These are phyloP conservation scores for Orussus abietinus DNA, from an alignment of 1,140 invertebrate species.

Conservation along the genomic window DNA sequence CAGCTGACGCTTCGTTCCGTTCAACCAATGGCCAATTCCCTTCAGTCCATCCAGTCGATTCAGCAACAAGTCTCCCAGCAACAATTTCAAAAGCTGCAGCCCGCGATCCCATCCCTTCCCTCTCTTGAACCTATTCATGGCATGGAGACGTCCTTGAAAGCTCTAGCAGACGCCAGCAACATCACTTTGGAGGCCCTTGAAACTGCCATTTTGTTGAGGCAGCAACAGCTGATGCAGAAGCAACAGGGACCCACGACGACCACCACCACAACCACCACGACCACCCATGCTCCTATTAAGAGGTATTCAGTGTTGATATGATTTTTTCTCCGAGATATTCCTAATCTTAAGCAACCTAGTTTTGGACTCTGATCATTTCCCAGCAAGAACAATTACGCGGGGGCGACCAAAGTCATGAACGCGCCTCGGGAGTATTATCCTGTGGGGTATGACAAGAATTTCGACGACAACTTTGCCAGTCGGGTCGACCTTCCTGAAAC, in stretches of 20 bases:
- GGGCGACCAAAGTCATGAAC: constrained; percentile 76
- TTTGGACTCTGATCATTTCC: constrained; percentile 6
- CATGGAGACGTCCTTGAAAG: constrained; percentile 54
- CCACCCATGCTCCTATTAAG: constrained; percentile 31
- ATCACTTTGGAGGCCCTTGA: constrained; percentile 70
- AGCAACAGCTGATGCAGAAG: constrained; percentile 64
- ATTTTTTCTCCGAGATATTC: not conserved
- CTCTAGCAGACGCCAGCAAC: constrained; percentile 64
- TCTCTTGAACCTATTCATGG: constrained; percentile 46
- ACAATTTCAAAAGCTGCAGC: constrained; percentile 27
- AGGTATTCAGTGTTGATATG: constrained; percentile 22
- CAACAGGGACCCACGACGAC: constrained; percentile 51
- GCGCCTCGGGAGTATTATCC: constrained; percentile 84
- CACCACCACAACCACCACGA: constrained; percentile 47
- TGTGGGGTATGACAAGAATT: constrained; percentile 80
- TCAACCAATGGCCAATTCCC: constrained; percentile 26
- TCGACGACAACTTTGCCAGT: constrained; percentile 80
- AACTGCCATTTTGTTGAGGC: constrained; percentile 64
- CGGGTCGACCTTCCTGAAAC: constrained; percentile 82
- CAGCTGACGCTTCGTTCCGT: constrained; percentile 42
- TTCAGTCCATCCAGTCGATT: too few relatives aligned
- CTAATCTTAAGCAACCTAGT: constrained; percentile 3
- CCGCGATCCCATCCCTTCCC: constrained; percentile 27
- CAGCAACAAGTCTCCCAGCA: too few relatives aligned
- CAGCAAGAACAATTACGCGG: constrained; percentile 36